Evolutionary conservation across 1,140 invertebrate genomes (phyloP).

Genomic region (Euura lappo): DNA sequence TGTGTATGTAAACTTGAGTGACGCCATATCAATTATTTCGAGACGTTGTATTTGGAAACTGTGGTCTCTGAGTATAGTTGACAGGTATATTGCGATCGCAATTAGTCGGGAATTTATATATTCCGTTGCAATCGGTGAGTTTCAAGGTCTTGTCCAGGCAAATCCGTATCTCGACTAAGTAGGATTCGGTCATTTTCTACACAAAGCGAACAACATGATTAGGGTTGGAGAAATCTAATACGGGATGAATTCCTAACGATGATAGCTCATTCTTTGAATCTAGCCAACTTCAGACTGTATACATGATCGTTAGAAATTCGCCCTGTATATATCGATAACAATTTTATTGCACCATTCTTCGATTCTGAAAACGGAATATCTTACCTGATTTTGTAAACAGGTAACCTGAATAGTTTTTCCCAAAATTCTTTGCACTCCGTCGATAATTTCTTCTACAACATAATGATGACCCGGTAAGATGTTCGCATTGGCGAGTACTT

Average conservation of each 20-base stretch:
- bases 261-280: too few species aligned
- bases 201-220: constrained; percentile 17
- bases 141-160: constrained; percentile 70
- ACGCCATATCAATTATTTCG: too few species aligned
- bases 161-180: constrained; percentile 68
- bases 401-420: constrained; percentile 31
- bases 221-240: too few species aligned
- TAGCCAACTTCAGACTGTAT: too few species aligned
- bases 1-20: too few species aligned
- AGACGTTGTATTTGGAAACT: constrained; percentile 32
- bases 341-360: background rate
- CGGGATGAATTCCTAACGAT: too few species aligned
- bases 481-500: constrained; percentile 62
- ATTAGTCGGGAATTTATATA: constrained; percentile 59
- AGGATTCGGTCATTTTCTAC: constrained; percentile 61
- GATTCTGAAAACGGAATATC: constrained; percentile 8
- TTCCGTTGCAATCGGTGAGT: constrained; percentile 66
- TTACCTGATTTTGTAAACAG: constrained; percentile 41
- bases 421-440: constrained; percentile 59
- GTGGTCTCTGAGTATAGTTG: constrained; percentile 61
- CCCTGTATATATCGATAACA: too few species aligned
- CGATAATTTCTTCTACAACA: constrained; percentile 62
- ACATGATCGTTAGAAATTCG: too few species aligned
- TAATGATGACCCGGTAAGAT: constrained; percentile 70
- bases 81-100: constrained; percentile 63